These are phyloP conservation scores for Erebia palarica DNA, from an alignment of 2,888 invertebrate genomes.

Conservation along the genomic window DNA sequence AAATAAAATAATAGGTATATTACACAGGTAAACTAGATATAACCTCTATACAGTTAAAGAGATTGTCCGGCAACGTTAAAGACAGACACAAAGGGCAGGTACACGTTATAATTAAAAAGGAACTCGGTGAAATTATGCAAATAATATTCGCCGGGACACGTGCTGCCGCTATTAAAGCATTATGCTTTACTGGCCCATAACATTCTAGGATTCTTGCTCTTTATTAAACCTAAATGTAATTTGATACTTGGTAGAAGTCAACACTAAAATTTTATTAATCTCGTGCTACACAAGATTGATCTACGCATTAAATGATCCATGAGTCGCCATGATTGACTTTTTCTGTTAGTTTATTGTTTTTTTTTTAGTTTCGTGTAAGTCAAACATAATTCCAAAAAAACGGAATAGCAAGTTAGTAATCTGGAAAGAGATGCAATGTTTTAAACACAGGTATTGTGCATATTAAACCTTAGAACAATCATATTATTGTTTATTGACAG, in stretches of 20 bases:
- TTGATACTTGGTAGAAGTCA: not conserved
- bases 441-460: too few relatives aligned
- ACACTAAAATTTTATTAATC: not conserved
- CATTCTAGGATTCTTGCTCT: slow-evolving; percentile 18
- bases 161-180: slow-evolving; percentile 34
- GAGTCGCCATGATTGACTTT: too few relatives aligned
- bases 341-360: too few relatives aligned
- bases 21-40: too few relatives aligned
- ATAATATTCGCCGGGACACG: slow-evolving; percentile 22
- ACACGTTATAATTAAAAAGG: slow-evolving; percentile 20
- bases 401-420: too few relatives aligned
- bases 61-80: slow-evolving; percentile 7
- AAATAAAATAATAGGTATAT: not conserved
- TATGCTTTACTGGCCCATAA: slow-evolving; percentile 29
- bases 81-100: not conserved
- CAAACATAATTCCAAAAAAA: too few relatives aligned
- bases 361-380: too few relatives aligned
- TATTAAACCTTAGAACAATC: too few relatives aligned
- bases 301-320: too few relatives aligned
- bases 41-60: not conserved
- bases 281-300: too few relatives aligned
- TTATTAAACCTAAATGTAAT: slow-evolving; percentile 20
- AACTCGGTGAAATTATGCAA: slow-evolving; percentile 21
- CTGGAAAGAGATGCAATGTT: too few relatives aligned
- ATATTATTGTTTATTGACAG: too few relatives aligned